Base-by-base conservation (phyloP, 2,797 vertebrate species). In the Babyrousa celebensis region DNA sequence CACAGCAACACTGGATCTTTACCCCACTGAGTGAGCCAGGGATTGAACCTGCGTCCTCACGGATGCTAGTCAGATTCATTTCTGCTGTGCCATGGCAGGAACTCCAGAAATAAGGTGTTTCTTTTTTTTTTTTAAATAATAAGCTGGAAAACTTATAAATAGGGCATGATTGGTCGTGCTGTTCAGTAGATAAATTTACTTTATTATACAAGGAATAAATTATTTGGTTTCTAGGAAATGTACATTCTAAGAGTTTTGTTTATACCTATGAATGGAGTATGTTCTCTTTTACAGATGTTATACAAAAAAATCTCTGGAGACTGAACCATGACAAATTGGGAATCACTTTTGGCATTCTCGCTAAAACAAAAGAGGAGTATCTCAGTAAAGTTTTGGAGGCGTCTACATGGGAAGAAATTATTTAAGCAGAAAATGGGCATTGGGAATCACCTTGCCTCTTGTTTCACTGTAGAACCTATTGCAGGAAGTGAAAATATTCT, bases 221-320 rank as follows among this genome's bases (percentile, higher is more conserved):
- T 88, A 68, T 52, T 62, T 54, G 14, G 17, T 86, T 87, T 83
- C 63, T 82, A 3, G 1, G 12, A 88, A 85, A 91, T 40, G n/a
- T 32, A 71, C 11, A 78, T 56, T 67, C 10, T 54, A 40, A 71
- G 62, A 56, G 23, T 78, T 92, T 72, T 74, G 12, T 12, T 78
- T 25, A 82, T 56, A 23, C 11, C 1, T 43, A 89, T 60, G 8
- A 27, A 68, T 52, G 36, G 18, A 79, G 65, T 67, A 56, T 29
- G 23, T 93, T 71, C 36, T 71, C 14, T 79, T 89, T 89, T 72
- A 29, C 5, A 62, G 5, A 5, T 23, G 23, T 20, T 78, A n/a
- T 75, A 75, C 16, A 63, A 89, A 79, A 63, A 65, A 65, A 63
- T 68, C 25, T 95, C 40, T 85, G 6, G 29, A 85, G n/a, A 82